Conservation (phyloP, 2,113 vertebrate genomes). For the Pogona vitticeps region DNA sequence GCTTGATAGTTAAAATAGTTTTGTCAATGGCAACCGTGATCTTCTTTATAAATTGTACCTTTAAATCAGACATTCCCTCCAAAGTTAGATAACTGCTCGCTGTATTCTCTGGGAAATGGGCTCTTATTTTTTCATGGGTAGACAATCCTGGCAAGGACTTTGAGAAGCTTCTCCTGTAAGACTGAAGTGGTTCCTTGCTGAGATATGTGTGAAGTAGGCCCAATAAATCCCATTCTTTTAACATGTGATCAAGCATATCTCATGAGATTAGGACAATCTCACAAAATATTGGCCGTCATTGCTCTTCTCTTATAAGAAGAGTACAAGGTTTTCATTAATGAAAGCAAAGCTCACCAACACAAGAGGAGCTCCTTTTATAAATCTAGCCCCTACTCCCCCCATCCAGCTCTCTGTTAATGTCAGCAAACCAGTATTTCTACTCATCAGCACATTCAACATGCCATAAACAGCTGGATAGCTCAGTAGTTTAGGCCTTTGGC, state of each 20-base stretch:
- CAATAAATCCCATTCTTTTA: not conserved
- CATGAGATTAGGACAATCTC: too few relatives aligned
- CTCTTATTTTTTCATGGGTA: not conserved
- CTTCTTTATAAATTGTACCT: too few relatives aligned
- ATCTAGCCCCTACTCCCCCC: not conserved
- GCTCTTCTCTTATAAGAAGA: not conserved
- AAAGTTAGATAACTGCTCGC: too few relatives aligned
- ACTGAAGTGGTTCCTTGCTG: not conserved
- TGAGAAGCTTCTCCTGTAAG: not conserved
- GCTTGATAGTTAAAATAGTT: too few relatives aligned
- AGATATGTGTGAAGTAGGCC: too few relatives aligned
- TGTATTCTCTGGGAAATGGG: not conserved
- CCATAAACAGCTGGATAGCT: too few relatives aligned
- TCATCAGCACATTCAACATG: conserved; percentile 23
- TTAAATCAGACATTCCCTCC: too few relatives aligned
- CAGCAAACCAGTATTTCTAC: conserved; percentile 43
- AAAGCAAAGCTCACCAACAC: not conserved
- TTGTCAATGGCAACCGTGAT: too few relatives aligned
- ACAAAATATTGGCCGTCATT: too few relatives aligned
- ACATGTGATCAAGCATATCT: not conserved
- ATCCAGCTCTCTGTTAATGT: conserved; percentile 37
- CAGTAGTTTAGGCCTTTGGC: too few relatives aligned
- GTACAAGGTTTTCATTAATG: not conserved
- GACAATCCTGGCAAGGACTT: too few relatives aligned
- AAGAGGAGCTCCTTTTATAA: not conserved